phyloP scores from a whole-genome alignment of 2,113 vertebrate genomes.

The Salminus brasiliensis region DNA sequence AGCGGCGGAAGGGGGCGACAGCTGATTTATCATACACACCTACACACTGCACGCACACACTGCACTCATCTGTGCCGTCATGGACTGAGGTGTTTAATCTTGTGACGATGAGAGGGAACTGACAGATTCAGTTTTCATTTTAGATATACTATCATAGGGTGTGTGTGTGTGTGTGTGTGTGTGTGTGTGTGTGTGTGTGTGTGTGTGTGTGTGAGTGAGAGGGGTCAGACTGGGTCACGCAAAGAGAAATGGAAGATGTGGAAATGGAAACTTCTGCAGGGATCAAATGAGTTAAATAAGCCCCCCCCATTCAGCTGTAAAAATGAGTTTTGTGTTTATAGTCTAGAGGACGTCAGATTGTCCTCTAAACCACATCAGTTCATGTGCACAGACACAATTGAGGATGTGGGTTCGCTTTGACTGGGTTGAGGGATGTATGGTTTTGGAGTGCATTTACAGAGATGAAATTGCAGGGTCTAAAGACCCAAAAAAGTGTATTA shows the following conservation, averaged over 20 bases:
- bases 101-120: constrained; percentile 24
- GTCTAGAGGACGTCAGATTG: too few species aligned
- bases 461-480: too few species aligned
- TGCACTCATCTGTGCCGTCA: background rate
- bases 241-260: background rate
- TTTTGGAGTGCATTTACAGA: too few species aligned
- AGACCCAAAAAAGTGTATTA: too few species aligned
- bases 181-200: background rate
- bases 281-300: background rate
- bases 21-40: constrained; percentile 13
- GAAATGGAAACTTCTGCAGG: background rate
- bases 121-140: constrained; percentile 46
- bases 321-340: too few species aligned
- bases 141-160: background rate
- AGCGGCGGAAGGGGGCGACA: constrained; percentile 4
- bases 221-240: background rate
- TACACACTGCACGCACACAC: background rate
- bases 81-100: constrained; percentile 45
- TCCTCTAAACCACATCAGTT: too few species aligned
- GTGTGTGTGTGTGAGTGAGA: background rate
- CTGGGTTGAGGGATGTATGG: too few species aligned
- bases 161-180: too few species aligned
- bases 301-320: too few species aligned
- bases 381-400: too few species aligned
- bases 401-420: too few species aligned